phyloP scores from a whole-genome alignment of 1,140 invertebrate genomes.

The Zelostemma sp. region DNA sequence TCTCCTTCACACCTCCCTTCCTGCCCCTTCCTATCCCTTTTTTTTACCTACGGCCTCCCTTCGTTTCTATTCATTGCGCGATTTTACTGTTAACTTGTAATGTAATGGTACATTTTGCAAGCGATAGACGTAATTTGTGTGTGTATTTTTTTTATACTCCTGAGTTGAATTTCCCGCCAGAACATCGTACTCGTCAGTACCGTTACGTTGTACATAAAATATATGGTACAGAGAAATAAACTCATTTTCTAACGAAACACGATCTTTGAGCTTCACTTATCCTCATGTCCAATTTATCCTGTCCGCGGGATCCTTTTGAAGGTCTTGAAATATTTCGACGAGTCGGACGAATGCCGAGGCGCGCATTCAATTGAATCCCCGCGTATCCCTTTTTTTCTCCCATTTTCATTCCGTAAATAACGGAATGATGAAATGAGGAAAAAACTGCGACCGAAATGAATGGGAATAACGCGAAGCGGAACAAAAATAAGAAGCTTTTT shows the following conservation, averaged over 20 bases:
- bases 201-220: conserved; percentile 69
- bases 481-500: too few relatives aligned
- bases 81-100: conserved; percentile 41
- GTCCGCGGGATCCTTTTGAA: neutral
- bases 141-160: conserved; percentile 61
- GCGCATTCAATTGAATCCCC: too few relatives aligned
- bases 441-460: too few relatives aligned
- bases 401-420: too few relatives aligned
- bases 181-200: conserved; percentile 67
- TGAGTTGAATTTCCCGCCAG: conserved; percentile 63
- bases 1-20: conserved; percentile 28
- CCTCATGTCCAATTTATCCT: conserved; percentile 15
- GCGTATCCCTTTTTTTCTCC: too few relatives aligned
- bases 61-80: too few relatives aligned
- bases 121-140: conserved; percentile 48
- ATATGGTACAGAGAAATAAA: conserved; percentile 70
- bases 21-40: conserved; percentile 13
- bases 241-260: conserved; percentile 68
- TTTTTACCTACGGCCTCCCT: conserved; percentile 37
- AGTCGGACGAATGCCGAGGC: too few relatives aligned
- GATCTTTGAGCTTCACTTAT: conserved; percentile 12
- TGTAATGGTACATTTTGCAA: conserved; percentile 40
- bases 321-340: too few relatives aligned
- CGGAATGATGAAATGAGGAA: too few relatives aligned
- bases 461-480: too few relatives aligned